Conservation (phyloP, 2,888 invertebrate genomes). For the Syrphus vitripennis region DNA sequence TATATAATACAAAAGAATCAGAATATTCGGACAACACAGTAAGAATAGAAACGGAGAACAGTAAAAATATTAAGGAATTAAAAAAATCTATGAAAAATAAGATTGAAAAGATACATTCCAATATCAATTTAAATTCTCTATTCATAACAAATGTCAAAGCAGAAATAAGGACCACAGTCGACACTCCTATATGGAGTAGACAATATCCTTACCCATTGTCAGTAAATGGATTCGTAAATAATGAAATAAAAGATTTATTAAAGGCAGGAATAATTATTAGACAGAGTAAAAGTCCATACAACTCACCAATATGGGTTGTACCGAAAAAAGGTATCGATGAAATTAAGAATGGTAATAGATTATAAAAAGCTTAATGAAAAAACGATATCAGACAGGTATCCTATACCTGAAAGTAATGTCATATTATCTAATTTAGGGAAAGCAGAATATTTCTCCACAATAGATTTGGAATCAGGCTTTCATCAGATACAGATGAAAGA, state of each 20-base stretch:
- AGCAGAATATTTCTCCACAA: not conserved
- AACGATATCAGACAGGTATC: constrained; percentile 6
- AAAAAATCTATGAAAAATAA: not conserved
- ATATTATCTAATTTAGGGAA: constrained; percentile 17
- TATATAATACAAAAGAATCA: not conserved
- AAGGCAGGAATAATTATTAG: no score
- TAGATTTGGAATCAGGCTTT: constrained; percentile 19
- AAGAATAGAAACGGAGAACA: not conserved
- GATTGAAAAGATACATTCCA: not conserved
- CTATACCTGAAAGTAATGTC: constrained; percentile 11
- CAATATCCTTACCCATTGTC: no score
- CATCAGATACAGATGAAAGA: not conserved
- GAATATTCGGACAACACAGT: not conserved
- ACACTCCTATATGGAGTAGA: no score
- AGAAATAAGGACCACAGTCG: no score
- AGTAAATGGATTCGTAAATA: no score
- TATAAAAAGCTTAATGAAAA: constrained; percentile 23
- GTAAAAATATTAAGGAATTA: not conserved
- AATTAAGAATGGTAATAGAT: constrained; percentile 10
- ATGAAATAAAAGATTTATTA: no score
- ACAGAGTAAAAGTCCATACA: no score
- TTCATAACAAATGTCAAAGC: no score
- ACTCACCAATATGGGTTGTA: not conserved
- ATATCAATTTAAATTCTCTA: not conserved
- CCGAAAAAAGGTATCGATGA: constrained; percentile 21